Evolutionary conservation across 2,113 vertebrate genomes (phyloP).

Genomic region (Pachypanchax playfairii): DNA sequence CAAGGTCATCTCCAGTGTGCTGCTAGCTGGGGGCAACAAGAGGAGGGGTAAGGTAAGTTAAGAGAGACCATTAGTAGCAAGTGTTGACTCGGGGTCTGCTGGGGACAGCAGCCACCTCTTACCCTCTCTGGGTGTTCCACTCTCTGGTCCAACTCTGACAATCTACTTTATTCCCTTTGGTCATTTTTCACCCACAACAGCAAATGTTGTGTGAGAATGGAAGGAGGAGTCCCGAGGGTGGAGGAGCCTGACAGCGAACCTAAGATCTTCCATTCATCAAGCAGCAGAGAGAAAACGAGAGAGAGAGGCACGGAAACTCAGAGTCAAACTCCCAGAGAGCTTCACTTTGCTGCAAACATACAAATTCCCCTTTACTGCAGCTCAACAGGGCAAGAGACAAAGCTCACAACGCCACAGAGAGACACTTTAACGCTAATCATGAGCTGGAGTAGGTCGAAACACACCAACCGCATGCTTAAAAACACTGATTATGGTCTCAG

Average conservation of each 20-base stretch:
- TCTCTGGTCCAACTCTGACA: constrained; percentile 34
- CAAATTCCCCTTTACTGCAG: constrained; percentile 37
- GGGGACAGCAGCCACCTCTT: constrained; percentile 63
- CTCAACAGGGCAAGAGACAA: constrained; percentile 36
- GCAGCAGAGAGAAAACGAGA: constrained; percentile 25
- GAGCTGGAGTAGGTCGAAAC: constrained; percentile 54
- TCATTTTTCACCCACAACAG: constrained; percentile 71
- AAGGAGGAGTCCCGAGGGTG: constrained; percentile 59
- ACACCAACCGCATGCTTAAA: constrained; percentile 35
- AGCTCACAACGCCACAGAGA: constrained; percentile 43
- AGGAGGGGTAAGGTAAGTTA: constrained; percentile 69
- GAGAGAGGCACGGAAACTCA: constrained; percentile 65
- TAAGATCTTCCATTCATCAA: constrained; percentile 76
- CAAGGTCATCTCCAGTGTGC: constrained; percentile 69
- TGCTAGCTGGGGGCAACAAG: constrained; percentile 66
- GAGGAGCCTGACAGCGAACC: constrained; percentile 60
- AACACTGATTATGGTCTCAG: constrained; percentile 47
- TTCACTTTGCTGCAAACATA: constrained; percentile 30
- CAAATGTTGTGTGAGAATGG: constrained; percentile 62
- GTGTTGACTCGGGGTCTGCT: constrained; percentile 67
- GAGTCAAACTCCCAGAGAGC: constrained; percentile 46
- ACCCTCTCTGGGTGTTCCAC: constrained; percentile 66
- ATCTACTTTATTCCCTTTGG: constrained; percentile 48
- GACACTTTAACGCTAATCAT: constrained; percentile 47
- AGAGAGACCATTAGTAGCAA: constrained; percentile 72